phyloP scores from a whole-genome alignment of 35 echinoderm and acorn worm species.

The Hemicentrotus pulcherrimus region DNA sequence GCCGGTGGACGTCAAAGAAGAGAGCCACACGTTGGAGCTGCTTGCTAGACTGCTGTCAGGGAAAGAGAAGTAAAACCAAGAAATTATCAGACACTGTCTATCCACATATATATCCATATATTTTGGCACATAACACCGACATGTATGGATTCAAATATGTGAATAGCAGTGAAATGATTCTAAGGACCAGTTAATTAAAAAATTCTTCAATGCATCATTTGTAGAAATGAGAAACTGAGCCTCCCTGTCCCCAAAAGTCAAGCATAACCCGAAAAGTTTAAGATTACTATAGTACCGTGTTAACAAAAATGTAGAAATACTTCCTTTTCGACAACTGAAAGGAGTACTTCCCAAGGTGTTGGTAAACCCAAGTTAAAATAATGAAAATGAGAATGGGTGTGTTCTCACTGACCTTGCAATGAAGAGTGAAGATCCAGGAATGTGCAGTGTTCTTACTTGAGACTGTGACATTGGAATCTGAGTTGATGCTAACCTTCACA shows the following conservation, averaged over 20 bases:
- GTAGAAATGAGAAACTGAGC: no score
- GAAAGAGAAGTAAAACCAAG: not conserved
- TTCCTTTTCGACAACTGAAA: no score
- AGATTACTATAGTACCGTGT: no score
- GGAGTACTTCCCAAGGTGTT: no score
- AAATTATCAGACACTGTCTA: not conserved
- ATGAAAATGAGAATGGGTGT: not conserved
- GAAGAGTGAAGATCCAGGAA: slow-evolving; percentile 85
- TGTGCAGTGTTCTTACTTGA: slow-evolving; percentile 82
- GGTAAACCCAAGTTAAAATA: not conserved
- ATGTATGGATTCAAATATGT: not conserved
- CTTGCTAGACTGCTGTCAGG: slow-evolving; percentile 57
- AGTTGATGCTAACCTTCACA: slow-evolving; percentile 85
- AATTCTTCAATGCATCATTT: no score
- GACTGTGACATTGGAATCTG: slow-evolving; percentile 75
- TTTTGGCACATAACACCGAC: not conserved
- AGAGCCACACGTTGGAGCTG: slow-evolving; percentile 79
- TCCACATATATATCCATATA: not conserved
- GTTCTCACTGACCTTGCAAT: slow-evolving; percentile 70
- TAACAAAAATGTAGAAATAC: no score
- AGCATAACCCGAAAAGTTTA: not conserved
- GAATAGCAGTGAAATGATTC: no score
- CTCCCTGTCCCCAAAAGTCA: no score
- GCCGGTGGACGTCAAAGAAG: slow-evolving; percentile 89
- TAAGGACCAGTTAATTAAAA: no score